phyloP scores from a whole-genome alignment of 2,888 invertebrate species.

The Nesidiocoris tenuis region DNA sequence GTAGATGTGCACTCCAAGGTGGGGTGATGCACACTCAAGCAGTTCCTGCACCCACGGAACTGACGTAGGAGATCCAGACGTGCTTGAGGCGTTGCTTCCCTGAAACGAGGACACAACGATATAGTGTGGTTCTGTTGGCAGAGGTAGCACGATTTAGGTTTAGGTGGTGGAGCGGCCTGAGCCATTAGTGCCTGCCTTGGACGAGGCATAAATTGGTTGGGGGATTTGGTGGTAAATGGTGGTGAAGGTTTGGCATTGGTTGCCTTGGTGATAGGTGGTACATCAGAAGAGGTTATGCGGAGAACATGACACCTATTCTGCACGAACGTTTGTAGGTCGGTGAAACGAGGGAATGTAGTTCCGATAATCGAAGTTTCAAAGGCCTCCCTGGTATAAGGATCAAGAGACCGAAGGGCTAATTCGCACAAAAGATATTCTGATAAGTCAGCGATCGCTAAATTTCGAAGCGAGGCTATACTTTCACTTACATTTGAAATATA shows the following conservation, averaged over 20 bases:
- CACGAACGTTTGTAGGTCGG: not conserved
- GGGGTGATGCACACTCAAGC: not conserved
- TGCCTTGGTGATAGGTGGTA: not conserved
- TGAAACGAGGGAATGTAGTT: not conserved
- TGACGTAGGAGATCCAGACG: not conserved
- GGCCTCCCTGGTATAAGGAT: slow-evolving; percentile 6
- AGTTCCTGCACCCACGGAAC: slow-evolving; percentile 1
- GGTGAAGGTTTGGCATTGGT: not conserved
- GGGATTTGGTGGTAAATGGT: not conserved
- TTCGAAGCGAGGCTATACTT: slow-evolving; percentile 4
- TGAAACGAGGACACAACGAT: not conserved
- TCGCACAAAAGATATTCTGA: slow-evolving; percentile 6
- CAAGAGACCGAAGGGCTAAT: slow-evolving; percentile 4
- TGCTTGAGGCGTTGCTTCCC: not conserved
- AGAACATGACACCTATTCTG: not conserved
- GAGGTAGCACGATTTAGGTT: not conserved
- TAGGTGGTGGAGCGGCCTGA: not conserved
- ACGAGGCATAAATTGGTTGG: not conserved
- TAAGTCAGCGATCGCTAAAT: not conserved
- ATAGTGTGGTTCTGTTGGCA: not conserved
- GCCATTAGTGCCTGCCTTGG: not conserved
- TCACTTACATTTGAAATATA: not conserved
- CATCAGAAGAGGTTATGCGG: not conserved
- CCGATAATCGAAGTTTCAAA: not conserved
- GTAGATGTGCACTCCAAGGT: not conserved